These are phyloP conservation scores for Leucoraja erinaceus DNA, from an alignment of 2,113 vertebrate genomes.

Conservation along the genomic window DNA sequence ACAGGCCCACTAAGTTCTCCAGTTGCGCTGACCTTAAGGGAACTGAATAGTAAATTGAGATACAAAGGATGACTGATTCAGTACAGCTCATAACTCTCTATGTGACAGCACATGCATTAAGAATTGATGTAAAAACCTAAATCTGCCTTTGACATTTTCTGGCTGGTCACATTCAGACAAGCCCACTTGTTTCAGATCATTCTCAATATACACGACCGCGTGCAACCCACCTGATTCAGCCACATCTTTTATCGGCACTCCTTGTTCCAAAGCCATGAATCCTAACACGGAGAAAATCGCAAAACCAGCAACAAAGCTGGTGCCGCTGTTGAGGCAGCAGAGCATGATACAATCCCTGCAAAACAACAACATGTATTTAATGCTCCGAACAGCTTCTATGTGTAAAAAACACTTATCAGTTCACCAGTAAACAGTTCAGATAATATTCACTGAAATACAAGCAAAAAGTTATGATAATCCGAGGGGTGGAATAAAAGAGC, in stretches of 20 bases:
- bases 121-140: not conserved
- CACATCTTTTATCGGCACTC: slow-evolving; percentile 89
- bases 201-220: not conserved
- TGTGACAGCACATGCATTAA: not conserved
- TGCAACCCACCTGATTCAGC: slow-evolving; percentile 85
- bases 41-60: not conserved
- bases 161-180: not conserved
- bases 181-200: not conserved
- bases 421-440: not conserved
- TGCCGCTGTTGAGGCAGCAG: slow-evolving; percentile 94
- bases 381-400: not conserved
- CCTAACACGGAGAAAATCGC: slow-evolving; percentile 98
- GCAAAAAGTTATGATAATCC: too few species aligned
- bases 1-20: not conserved
- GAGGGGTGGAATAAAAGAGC: not conserved
- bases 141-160: not conserved
- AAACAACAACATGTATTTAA: not conserved
- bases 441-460: not conserved
- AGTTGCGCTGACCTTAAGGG: not conserved
- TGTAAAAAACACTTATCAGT: not conserved
- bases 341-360: slow-evolving; percentile 91
- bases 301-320: slow-evolving; percentile 93
- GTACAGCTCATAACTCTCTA: not conserved
- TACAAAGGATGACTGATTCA: too few species aligned
- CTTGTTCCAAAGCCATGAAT: slow-evolving; percentile 95